Base-by-base conservation (phyloP, 1,140 invertebrate species). In the Ylistrum balloti region DNA sequence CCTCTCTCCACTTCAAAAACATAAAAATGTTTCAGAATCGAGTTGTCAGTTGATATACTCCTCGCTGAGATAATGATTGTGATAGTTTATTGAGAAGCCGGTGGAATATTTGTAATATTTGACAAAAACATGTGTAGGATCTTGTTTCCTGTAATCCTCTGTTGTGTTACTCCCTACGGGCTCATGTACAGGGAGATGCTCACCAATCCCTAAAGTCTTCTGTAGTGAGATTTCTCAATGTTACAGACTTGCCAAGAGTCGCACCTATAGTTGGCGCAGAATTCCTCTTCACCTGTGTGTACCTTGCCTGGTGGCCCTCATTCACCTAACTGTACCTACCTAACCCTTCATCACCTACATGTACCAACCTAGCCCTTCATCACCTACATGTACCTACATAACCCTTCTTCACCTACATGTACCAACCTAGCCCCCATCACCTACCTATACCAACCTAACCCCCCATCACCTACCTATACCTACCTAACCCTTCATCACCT, bases 91-190 rank as follows among this genome's bases (percentile, higher is more conserved):
- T 9, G 56, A 45, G 56, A 74, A 74, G 22, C 56, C 22, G 11
- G 56, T 9, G 56, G n/a, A 74, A 74, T 74, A 74, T 74, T 74
- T 74, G 56, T 74, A 74, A 74, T 74, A 74, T 74, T 74, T 74
- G 56, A 74, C 56, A 74, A 74, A 74, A 74, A 74, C 56, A 74
- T 74, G 56, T 74, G 56, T 74, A n/a, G 13, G 56, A 74, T 74
- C 56, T 74, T 28, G 56, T 74, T 74, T 28, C 56, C 56, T 28
- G n/a, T 74, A 74, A 74, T 74, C 56, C 56, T 3, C n/a, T n/a
- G 56, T 13, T 38, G 35, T 38, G 35, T 38, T 74, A 74, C 56
- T 74, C 56, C 56, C 56, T n/a, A 74, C n/a, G n/a, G 56, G 56
- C n/a, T n/a, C 28, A 17, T 74, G 56, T 74, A 74, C 56, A 74